These are phyloP conservation scores for Anoncus sp. DNA, from an alignment of 2,888 invertebrate species.

Conservation along the genomic window DNA sequence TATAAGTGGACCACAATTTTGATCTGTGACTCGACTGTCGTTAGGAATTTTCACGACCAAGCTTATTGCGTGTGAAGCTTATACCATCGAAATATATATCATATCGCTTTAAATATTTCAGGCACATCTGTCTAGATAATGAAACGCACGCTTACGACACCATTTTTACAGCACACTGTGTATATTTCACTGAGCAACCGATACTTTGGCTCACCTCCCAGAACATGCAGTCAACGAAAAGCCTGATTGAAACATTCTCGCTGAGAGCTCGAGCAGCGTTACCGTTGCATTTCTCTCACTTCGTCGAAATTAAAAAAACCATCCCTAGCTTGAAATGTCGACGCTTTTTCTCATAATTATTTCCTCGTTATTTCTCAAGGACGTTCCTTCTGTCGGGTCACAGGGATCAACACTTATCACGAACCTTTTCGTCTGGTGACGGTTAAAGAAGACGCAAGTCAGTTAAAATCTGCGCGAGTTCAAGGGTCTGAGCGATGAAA, in stretches of 20 bases:
- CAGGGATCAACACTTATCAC: conserved; percentile 17
- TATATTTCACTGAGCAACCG: conserved; percentile 4
- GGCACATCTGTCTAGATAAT: too few species aligned
- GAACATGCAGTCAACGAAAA: conserved; percentile 18
- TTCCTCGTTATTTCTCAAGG: conserved; percentile 70
- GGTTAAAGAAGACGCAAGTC: conserved; percentile 62
- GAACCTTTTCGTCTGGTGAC: conserved; percentile 24
- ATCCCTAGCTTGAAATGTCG: conserved; percentile 36
- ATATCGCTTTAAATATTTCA: background rate
- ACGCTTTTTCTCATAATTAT: conserved; percentile 71
- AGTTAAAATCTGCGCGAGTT: conserved; percentile 62
- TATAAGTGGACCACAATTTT: too few species aligned
- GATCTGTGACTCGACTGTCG: too few species aligned
- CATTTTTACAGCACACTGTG: background rate
- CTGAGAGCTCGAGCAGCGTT: conserved; percentile 14
- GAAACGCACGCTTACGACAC: background rate
- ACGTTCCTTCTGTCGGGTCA: conserved; percentile 12
- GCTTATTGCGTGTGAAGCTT: too few species aligned
- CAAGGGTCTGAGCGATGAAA: conserved; percentile 22
- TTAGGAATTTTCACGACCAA: too few species aligned
- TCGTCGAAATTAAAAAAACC: conserved; percentile 16
- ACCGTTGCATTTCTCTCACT: conserved; percentile 12
- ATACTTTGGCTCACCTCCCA: background rate
- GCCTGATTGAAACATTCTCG: conserved; percentile 1
- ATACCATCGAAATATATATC: too few species aligned